phyloP scores from a whole-genome alignment of 2,888 invertebrate genomes.

The Gonocerus acuteangulatus region DNA sequence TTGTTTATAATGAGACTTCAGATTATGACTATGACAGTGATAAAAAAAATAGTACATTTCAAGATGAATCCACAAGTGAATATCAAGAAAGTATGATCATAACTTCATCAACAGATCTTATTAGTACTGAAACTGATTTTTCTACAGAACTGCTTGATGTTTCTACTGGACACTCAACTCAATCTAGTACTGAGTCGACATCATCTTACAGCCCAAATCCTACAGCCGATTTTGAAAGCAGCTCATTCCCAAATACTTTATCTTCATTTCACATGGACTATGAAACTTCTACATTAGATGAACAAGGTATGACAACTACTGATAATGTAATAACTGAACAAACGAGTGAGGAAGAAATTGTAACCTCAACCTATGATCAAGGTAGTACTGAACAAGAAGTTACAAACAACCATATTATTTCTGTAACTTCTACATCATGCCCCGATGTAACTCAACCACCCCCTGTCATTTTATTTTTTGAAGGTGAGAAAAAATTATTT shows the following conservation, averaged over 20 bases:
- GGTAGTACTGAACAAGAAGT: neutral
- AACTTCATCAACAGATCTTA: neutral
- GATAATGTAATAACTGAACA: neutral
- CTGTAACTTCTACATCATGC: constrained; percentile 16
- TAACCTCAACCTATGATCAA: too few species aligned
- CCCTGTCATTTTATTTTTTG: constrained; percentile 41
- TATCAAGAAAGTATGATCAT: neutral
- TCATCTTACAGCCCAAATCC: neutral
- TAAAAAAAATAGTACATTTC: neutral
- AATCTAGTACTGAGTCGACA: neutral
- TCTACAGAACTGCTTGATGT: neutral
- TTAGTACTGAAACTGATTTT: neutral
- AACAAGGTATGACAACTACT: too few species aligned
- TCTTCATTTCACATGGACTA: too few species aligned
- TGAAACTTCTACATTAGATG: too few species aligned
- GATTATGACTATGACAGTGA: constrained; percentile 5
- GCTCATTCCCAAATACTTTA: too few species aligned
- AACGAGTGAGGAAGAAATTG: neutral
- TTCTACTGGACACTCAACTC: neutral
- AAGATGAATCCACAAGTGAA: neutral
- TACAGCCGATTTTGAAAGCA: neutral
- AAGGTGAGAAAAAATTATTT: constrained; percentile 37
- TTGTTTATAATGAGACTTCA: constrained; percentile 1
- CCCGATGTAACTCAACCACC: constrained; percentile 47
- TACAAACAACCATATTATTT: neutral